Evolutionary conservation across 1,140 invertebrate genomes (phyloP).

Genomic region (Popillia japonica): DNA sequence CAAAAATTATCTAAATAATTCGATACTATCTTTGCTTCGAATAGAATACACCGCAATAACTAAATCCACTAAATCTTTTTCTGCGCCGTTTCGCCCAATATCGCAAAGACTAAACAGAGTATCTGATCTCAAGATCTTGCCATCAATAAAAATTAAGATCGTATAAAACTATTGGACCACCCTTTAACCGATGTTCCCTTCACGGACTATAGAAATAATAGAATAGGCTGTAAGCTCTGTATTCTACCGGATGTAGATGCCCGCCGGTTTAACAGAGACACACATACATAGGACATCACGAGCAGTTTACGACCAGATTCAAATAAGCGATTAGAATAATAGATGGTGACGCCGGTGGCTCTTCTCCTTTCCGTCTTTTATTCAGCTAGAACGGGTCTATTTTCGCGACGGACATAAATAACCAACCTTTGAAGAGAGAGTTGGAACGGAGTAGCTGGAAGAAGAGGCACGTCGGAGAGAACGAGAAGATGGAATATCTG

Average conservation of each 20-base stretch:
- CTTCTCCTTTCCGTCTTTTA: not conserved
- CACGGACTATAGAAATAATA: not conserved
- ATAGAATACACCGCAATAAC: not conserved
- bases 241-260: not conserved
- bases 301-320: not conserved
- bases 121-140: not conserved
- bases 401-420: not conserved
- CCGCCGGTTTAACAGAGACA: not conserved
- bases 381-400: not conserved
- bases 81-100: not conserved
- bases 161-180: slow-evolving; percentile 4
- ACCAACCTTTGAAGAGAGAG: too few relatives aligned
- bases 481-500: too few relatives aligned
- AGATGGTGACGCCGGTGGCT: not conserved
- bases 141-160: not conserved
- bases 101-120: not conserved
- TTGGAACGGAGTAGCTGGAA: too few relatives aligned
- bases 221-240: too few relatives aligned
- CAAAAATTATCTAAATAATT: too few relatives aligned
- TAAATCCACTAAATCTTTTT: not conserved
- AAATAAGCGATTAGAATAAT: slow-evolving; percentile 12
- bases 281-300: not conserved
- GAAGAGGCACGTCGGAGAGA: too few relatives aligned
- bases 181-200: not conserved
- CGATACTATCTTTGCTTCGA: too few relatives aligned